Percentiles rank a stretch among this genome's conserved stretches.
Evolutionary conservation across 2,888 invertebrate species (phyloP).

Genomic region (Dichetophora obliterata): DNA sequence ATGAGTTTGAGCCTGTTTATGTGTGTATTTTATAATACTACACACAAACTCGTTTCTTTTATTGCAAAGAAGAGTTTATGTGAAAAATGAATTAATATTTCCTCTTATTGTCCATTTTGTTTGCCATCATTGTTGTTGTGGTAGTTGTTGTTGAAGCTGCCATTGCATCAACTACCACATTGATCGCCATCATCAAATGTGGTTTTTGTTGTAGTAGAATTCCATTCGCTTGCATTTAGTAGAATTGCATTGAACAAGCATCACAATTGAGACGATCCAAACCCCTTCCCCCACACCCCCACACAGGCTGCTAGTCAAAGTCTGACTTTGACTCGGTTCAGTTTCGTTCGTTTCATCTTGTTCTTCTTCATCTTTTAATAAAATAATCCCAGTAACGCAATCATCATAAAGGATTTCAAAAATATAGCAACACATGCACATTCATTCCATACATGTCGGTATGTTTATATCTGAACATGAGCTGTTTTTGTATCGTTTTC

Average conservation of each 20-base stretch:
- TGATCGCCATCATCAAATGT: constrained; percentile 16
- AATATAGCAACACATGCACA: constrained; percentile 47
- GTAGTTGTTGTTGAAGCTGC: background rate
- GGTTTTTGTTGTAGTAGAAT: background rate
- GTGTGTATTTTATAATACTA: background rate
- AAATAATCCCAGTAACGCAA: constrained; percentile 67
- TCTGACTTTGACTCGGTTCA: background rate
- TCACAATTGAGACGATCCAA: constrained; percentile 11
- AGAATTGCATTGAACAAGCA: constrained; percentile 11
- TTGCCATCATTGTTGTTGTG: constrained; percentile 1
- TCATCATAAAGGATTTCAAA: constrained; percentile 67
- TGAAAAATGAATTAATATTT: constrained; percentile 40
- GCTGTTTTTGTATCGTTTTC: constrained; percentile 49
- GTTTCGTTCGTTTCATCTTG: background rate
- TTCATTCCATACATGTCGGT: background rate
- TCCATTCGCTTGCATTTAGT: background rate
- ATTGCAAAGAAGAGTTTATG: constrained; percentile 10
- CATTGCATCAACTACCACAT: background rate
- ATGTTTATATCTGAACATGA: constrained; percentile 52
- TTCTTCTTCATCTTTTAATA: constrained; percentile 57
- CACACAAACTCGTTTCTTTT: constrained; percentile 8
- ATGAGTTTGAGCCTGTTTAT: background rate
- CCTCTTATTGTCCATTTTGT: constrained; percentile 34
- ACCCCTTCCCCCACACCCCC: background rate
- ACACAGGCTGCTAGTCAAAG: background rate